Conservation (phyloP, 2,888 invertebrate species). For the Melanophora roralis region DNA sequence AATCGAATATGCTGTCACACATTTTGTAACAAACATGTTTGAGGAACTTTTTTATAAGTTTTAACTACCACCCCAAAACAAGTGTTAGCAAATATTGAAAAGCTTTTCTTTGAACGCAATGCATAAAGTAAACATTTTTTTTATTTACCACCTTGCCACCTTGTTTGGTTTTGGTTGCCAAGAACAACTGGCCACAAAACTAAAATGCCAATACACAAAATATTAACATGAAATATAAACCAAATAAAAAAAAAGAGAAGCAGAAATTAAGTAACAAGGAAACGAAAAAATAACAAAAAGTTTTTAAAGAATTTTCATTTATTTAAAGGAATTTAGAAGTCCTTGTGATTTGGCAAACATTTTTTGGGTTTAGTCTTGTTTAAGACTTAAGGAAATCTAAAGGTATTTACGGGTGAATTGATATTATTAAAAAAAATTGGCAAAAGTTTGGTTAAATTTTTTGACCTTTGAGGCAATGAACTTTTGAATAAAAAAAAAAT, state of each 20-base stretch:
- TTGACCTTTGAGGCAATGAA: slow-evolving; percentile 58
- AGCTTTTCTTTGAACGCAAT: slow-evolving; percentile 6
- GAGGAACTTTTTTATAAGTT: not conserved
- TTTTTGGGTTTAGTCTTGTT: slow-evolving; percentile 43
- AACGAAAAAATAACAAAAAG: slow-evolving; percentile 26
- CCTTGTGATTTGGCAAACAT: not conserved
- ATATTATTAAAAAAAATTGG: not conserved
- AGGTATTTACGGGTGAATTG: slow-evolving; percentile 33
- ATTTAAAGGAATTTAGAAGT: slow-evolving; percentile 52
- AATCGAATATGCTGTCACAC: no score
- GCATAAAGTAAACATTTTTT: not conserved
- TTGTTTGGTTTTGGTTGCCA: slow-evolving; percentile 37
- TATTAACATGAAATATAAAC: slow-evolving; percentile 15
- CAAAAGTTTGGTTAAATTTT: not conserved
- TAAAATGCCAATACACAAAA: slow-evolving; percentile 58
- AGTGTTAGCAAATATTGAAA: slow-evolving; percentile 16
- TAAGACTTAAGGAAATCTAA: slow-evolving; percentile 31
- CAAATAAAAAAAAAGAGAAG: not conserved
- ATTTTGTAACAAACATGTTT: no score
- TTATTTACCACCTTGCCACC: slow-evolving; percentile 6
- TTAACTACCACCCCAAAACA: slow-evolving; percentile 24
- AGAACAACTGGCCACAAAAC: slow-evolving; percentile 3
- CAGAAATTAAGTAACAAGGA: slow-evolving; percentile 50
- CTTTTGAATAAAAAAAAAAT: slow-evolving; percentile 20
- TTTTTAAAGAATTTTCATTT: not conserved